Evolutionary conservation across 2,888 invertebrate species (phyloP).

Genomic region (Athalia circularis): DNA sequence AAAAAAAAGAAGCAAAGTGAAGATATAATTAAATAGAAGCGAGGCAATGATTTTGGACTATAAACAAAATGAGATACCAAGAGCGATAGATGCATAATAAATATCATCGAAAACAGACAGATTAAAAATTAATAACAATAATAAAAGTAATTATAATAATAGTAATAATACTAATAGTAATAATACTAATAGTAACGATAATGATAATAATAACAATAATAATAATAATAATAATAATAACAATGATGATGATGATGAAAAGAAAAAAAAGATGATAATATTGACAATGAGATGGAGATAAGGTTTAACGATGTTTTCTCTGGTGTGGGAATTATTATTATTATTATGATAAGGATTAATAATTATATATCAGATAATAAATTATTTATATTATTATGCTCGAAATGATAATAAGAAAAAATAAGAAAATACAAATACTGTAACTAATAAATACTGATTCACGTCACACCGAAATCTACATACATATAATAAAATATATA

Average conservation of each 20-base stretch:
- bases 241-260: constrained; percentile 48
- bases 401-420: constrained; percentile 3
- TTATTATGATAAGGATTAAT: constrained; percentile 59
- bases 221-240: constrained; percentile 46
- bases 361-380: constrained; percentile 59
- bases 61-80: constrained; percentile 47
- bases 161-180: neutral
- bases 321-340: constrained; percentile 68
- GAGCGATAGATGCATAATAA: constrained; percentile 69
- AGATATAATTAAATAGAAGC: too few species aligned
- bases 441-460: neutral
- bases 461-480: neutral
- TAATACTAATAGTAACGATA: constrained; percentile 54
- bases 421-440: constrained; percentile 26
- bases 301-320: constrained; percentile 72
- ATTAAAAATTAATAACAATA: constrained; percentile 37
- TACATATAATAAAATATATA: constrained; percentile 2
- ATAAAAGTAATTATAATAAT: constrained; percentile 7
- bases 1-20: constrained; percentile 43
- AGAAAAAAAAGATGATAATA: constrained; percentile 44
- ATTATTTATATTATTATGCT: constrained; percentile 61
- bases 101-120: constrained; percentile 47
- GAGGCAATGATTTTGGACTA: too few species aligned
- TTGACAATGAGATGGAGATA: constrained; percentile 60
- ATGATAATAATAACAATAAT: too few species aligned